A percentile compares a stretch with the other conserved stretches of the same genome.
These are phyloP conservation scores for Trichosurus vulpecula DNA, from an alignment of 2,797 vertebrate genomes.

Conservation along the genomic window DNA sequence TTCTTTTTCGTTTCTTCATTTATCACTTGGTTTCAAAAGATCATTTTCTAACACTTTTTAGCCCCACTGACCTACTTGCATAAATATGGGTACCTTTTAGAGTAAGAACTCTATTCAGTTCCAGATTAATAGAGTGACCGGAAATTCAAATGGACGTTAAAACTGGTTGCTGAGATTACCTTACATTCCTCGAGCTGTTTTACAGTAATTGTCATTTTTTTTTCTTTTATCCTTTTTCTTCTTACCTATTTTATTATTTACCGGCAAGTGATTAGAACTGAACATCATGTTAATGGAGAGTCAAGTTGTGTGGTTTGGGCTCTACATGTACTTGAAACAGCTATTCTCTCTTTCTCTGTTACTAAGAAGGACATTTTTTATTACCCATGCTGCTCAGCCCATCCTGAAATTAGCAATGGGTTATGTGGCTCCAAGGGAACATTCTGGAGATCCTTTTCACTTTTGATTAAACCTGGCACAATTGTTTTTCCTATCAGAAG, in stretches of 20 bases:
- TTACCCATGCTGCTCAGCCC: constrained; percentile 75
- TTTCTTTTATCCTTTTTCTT: constrained; percentile 45
- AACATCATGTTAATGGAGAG: constrained; percentile 66
- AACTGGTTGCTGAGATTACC: constrained; percentile 23
- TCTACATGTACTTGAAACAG: constrained; percentile 46
- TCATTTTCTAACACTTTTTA: constrained; percentile 30
- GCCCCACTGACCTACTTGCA: constrained; percentile 6
- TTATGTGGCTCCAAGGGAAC: constrained; percentile 83
- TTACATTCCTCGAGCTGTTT: constrained; percentile 48
- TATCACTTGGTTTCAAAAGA: constrained; percentile 37
- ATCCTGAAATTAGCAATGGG: constrained; percentile 79
- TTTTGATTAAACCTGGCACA: constrained; percentile 84
- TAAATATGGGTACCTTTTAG: constrained; percentile 4
- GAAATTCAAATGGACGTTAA: constrained; percentile 12
- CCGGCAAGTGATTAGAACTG: background rate
- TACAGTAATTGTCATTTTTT: background rate
- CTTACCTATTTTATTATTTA: constrained; percentile 58
- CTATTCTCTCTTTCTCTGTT: constrained; percentile 70
- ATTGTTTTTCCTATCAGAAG: constrained; percentile 79
- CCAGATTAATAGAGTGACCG: background rate
- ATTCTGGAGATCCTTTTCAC: constrained; percentile 80
- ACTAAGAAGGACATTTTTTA: constrained; percentile 82
- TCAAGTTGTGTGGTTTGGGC: constrained; percentile 65
- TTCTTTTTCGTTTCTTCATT: constrained; percentile 16
- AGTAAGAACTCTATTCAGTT: background rate